phyloP scores from a whole-genome alignment of 2,797 vertebrate species.

The Orestias chungarensis region DNA sequence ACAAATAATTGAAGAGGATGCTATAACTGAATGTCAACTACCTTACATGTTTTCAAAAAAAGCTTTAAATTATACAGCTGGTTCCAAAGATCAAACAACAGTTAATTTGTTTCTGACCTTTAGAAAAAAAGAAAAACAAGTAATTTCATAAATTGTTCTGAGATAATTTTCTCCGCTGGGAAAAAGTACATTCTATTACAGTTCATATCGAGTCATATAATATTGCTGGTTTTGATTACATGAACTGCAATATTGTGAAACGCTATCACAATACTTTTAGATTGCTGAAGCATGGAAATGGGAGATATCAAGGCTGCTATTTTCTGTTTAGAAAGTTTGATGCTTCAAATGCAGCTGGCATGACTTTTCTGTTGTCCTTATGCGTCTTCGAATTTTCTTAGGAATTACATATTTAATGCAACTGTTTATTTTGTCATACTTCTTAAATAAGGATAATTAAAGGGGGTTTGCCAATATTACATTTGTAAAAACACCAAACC shows the following conservation, averaged over 20 bases:
- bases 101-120: slow-evolving; percentile 7
- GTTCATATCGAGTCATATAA: slow-evolving; percentile 3
- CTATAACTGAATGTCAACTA: neutral
- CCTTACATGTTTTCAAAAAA: neutral
- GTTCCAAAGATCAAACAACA: neutral
- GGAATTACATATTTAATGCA: slow-evolving; percentile 17
- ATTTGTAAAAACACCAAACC: slow-evolving; percentile 45
- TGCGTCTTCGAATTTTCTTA: neutral
- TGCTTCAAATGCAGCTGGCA: neutral
- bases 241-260: neutral
- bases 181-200: slow-evolving; percentile 5
- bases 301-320: neutral
- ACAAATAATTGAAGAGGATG: neutral
- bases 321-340: neutral
- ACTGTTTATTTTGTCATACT: slow-evolving; percentile 10
- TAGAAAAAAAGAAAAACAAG: neutral
- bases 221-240: neutral
- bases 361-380: neutral
- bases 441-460: neutral
- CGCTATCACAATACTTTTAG: neutral
- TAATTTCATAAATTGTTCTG: neutral
- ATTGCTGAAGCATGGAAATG: slow-evolving; percentile 10
- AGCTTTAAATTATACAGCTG: neutral
- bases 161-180: slow-evolving; percentile 4
- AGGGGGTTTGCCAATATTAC: too few species aligned